Base-by-base conservation (phyloP, 2,888 invertebrate species). In the Keiferia lycopersicella region DNA sequence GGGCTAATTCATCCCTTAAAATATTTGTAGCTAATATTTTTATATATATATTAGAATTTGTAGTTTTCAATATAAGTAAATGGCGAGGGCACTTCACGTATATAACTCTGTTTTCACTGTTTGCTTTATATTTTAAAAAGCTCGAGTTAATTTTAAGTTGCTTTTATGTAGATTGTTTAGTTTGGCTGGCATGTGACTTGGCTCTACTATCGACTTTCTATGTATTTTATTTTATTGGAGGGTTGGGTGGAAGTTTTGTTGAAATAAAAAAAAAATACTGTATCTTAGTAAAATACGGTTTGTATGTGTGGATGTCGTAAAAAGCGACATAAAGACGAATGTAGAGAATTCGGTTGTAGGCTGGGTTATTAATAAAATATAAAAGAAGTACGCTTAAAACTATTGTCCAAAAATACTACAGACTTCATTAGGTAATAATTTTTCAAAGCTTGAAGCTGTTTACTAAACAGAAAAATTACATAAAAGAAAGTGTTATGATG, bases 181-280 rank as follows among this genome's bases (percentile, higher is more conserved):
- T 73, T 71, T 69, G 59, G 67, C 69, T 64, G 68, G 81, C 80
- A 82, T 80, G 79, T 70, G 69, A 71, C 68, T 65, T 62, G 22
- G 50, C 62, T 59, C 63, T 69, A 64, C 67, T 61, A 67, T 71
- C 67, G 69, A 53, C 14, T 69, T 71, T 63, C 48, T 65, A 63
- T 65, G 38, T 70, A 68, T 74, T 73, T 67, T 73, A 73, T 71
- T 64, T 72, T 60, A 67, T 69, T 71, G 73, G 71, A 74, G 75
- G 79, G 78, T 73, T 78, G 72, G 74, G 78, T 76, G 74, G 72
- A 74, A 39, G 3, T 58, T 12, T n/a, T 30, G n/a, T 30, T n/a
- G 2, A 30, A n/a, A 45, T n/a, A 8, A 45, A 45, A 6, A 41
- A 41, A 11, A 6, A 41, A 11, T 14, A 41, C 14, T 6, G 2